These are phyloP conservation scores for Agapostemon virescens DNA, from an alignment of 2,888 invertebrate genomes.

Conservation along the genomic window DNA sequence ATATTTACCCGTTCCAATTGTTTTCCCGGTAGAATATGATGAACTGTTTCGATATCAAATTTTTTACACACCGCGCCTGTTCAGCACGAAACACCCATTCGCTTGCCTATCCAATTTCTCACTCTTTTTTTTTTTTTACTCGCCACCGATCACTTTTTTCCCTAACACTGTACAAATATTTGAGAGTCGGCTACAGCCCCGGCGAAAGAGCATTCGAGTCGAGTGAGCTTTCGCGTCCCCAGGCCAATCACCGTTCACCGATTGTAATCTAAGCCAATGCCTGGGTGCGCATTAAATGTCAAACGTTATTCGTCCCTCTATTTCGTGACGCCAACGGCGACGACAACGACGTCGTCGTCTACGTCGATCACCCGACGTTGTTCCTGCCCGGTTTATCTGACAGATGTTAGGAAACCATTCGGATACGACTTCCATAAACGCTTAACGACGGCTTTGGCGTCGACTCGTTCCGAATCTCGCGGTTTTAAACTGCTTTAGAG, in stretches of 20 bases:
- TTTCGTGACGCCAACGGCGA: constrained; percentile 63
- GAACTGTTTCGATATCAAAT: constrained; percentile 51
- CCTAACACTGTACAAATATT: constrained; percentile 70
- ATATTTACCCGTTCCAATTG: not conserved
- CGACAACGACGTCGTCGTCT: constrained; percentile 42
- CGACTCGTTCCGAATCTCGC: constrained; percentile 32
- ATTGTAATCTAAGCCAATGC: constrained; percentile 71
- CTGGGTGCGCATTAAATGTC: constrained; percentile 76
- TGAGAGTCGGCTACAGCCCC: constrained; percentile 63
- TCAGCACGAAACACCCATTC: constrained; percentile 54
- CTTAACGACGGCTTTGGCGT: constrained; percentile 54
- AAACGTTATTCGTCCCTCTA: constrained; percentile 74
- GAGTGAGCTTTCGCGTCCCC: constrained; percentile 69
- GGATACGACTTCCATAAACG: constrained; percentile 65
- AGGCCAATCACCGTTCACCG: constrained; percentile 67
- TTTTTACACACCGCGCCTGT: constrained; percentile 59
- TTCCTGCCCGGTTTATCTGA: constrained; percentile 27
- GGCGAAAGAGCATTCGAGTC: constrained; percentile 69
- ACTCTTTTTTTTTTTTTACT: constrained; percentile 45
- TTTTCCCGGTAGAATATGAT: constrained; percentile 35
- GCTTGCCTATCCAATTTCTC: constrained; percentile 62
- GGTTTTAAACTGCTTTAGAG: constrained; percentile 13
- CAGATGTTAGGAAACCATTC: constrained; percentile 64
- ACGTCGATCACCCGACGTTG: constrained; percentile 34
- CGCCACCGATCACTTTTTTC: constrained; percentile 62